These are phyloP conservation scores for Falco concolor DNA, from an alignment of 2,797 vertebrate species.

Conservation along the genomic window DNA sequence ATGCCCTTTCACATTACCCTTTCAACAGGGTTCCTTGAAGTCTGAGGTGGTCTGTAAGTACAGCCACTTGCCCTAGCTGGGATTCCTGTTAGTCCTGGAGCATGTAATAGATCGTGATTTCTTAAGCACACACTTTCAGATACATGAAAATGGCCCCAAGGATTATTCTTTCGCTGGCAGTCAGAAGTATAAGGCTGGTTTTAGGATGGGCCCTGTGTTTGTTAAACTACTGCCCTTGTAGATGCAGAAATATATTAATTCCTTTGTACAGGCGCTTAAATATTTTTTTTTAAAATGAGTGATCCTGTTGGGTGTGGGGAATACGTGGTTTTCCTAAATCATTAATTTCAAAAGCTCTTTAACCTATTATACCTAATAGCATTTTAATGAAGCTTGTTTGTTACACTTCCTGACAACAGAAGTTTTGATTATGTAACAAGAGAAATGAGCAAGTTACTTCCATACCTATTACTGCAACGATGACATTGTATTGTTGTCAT, in stretches of 20 bases:
- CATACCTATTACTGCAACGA: background rate
- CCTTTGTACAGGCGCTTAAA: background rate
- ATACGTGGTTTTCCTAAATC: background rate
- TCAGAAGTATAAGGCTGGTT: background rate
- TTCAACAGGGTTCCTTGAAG: background rate
- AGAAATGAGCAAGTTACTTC: constrained; percentile 15
- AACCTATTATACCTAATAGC: constrained; percentile 18
- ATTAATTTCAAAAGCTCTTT: constrained; percentile 42
- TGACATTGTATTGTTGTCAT: background rate
- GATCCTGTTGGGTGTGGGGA: background rate
- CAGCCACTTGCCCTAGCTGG: background rate
- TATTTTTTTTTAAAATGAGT: background rate
- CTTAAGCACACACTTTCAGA: background rate
- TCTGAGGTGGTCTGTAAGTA: background rate
- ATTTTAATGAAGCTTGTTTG: constrained; percentile 47
- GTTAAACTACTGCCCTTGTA: background rate
- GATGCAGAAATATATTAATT: background rate
- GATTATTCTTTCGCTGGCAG: background rate
- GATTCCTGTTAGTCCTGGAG: background rate
- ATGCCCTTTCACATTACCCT: background rate
- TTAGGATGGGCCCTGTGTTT: background rate
- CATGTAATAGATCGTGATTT: accelerated
- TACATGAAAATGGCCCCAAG: background rate
- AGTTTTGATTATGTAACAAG: constrained; percentile 21
- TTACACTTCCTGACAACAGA: constrained; percentile 27